Base-by-base conservation (phyloP, 2,797 vertebrate species). In the Melopsittacus undulatus region DNA sequence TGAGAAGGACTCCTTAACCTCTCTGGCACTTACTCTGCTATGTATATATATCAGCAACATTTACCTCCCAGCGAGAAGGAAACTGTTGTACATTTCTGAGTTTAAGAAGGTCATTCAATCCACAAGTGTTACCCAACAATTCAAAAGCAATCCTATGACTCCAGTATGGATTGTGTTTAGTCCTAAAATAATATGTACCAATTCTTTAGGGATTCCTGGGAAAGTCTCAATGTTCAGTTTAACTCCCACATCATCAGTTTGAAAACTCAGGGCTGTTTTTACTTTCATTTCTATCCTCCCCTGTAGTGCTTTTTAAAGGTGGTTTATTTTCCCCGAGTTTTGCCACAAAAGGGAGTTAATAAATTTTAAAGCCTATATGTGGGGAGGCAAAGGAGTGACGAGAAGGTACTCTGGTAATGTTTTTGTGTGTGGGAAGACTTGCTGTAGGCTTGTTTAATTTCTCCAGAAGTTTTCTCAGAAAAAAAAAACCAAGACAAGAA, bases 171-270 rank as follows among this genome's bases (percentile, higher is more conserved):
- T 92, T 92, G 81, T 63, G 57, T 91, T 96, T 84, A 96, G 87
- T 94, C 89, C 51, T 92, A 70, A 88, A 91, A 94, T 83, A 87
- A 85, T 86, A 95, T 54, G 54, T 89, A 79, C 30, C 46, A 45
- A 45, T 81, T 96, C 94, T 64, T 69, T 38, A 63, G 97, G 81
- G 96, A 96, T 87, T 93, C 78, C 36, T 97, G 96, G 93, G 96
- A 95, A 97, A 96, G 82, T 88, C 69, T 61, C 54, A 34, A 13
- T 63, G 45, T 68, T 86, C n/a, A 45, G 14, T 76, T 40, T 40
- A 77, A 54, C 92, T 95, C 92, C 88, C 89, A 89, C 87, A 52
- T 36, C 61, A 22, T 54, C 51, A 49, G 22, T 79, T 67, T 96
- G 59, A 76, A 94, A 92, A 94, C 79, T 69, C 16, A 78, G 17